Base-by-base conservation (phyloP, 2,797 vertebrate species). In the Esox lucius region DNA sequence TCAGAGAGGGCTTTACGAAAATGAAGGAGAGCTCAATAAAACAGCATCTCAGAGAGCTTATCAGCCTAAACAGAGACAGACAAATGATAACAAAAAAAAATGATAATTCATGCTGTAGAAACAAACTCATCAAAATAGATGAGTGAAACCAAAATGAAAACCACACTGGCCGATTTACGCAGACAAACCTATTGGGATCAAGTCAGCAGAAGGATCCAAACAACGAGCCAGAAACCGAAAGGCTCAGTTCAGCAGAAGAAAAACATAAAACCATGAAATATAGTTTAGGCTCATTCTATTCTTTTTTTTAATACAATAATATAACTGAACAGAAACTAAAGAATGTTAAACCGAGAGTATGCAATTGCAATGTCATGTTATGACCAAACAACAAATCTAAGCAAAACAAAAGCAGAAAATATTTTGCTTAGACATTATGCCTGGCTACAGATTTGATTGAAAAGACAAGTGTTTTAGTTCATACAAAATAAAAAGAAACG, bases 261-360 rank as follows among this genome's bases (percentile, higher is more conserved):
- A 71, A 72, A 72, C 35, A 39, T 28, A 39, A 15, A 42, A 76
- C 42, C 56, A 62, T 59, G 13, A 61, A 42, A 70, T 48, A 59
- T 33, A 19, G 42, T 46, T 46, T 46, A 5, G 42, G 42, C 48
- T 33, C 5, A 64, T 49, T 48, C 31, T 13, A 64, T 75, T 68
- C 31, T 49, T 64, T 62, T 16, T 65, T 76, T 74, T 26, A 70
- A 24, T 61, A 61, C 9, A 72, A 53, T 39, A 71, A 71, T 17
- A 68, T 5, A 64, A 67, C 26, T 26, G 16, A 71, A 46, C 19
- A 56, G 61, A 68, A 48, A 53, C 39, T 19, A 15, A 28, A 74
- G 48, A 24, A 69, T 70, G 51, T 33, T 59, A 75, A 75, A 75
- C 33, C 68, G 31, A 70, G 56, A 67, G 33, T 59, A 69, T 48